Base-by-base conservation (phyloP, 2,888 invertebrate genomes). In the Ecdyonurus torrentis region DNA sequence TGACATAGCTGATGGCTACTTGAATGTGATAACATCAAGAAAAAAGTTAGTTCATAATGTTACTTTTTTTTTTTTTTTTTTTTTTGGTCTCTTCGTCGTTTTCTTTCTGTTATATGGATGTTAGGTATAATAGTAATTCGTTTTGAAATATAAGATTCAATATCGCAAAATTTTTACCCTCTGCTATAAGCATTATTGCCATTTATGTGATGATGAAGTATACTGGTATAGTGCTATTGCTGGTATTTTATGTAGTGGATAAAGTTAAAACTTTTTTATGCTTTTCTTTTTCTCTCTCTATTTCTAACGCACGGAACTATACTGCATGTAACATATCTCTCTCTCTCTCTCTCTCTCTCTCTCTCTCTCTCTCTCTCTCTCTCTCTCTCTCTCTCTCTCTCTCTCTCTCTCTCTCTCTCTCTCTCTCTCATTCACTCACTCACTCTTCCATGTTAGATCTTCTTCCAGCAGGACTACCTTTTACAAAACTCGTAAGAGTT, bases 321-420 rank as follows among this genome's bases (percentile, higher is more conserved):
- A n/a, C n/a, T n/a, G n/a, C n/a, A n/a, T n/a, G n/a, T n/a, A n/a
- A n/a, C n/a, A n/a, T n/a, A n/a, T 37, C 25, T 22, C 25, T 24
- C 58, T 23, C 60, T 58, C 59, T 64, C 63, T 62, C 60, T 63
- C 25, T 63, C 53, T 24, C 52, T 52, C 15, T 15, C 7, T 37
- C 37, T 37, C 5, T 15, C 15, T 37, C 25, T 22, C 25, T 24
- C 58, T 23, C 60, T 58, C 59, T 64, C 63, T 62, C 60, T 63
- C 25, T 63, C 53, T 24, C 52, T 52, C 15, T 15, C 7, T 37
- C 37, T 37, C 5, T 15, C 15, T 37, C 15, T 37, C 15, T 37
- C 15, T 37, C 15, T 37, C 37, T 10, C 15, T 37, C 37, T 37
- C 5, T 15, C 7, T 37, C 15, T 37, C 37, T 15, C 62, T 37